A percentile compares a stretch with the other conserved stretches of the same genome.
Evolutionary conservation across 2,888 invertebrate species (phyloP).

Genomic region (Xanthorhoe designata): DNA sequence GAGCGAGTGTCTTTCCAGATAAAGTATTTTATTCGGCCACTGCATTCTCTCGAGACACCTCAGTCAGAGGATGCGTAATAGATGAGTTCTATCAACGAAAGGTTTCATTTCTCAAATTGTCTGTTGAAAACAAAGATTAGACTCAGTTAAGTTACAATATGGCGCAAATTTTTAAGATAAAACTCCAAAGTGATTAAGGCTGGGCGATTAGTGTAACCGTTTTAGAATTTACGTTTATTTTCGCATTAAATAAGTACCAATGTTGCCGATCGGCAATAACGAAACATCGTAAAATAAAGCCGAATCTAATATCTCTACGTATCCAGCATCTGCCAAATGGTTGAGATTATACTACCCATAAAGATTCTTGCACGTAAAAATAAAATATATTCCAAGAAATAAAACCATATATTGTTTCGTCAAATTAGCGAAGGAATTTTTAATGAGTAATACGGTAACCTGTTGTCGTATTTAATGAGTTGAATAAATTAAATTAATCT

Average conservation of each 20-base stretch:
- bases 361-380: conserved; percentile 32
- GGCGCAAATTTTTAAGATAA: conserved; percentile 22
- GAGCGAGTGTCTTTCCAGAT: conserved; percentile 36
- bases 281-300: conserved; percentile 33
- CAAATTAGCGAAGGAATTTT: conserved; percentile 25
- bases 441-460: conserved; percentile 29
- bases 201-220: conserved; percentile 24
- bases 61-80: conserved; percentile 32
- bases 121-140: conserved; percentile 27
- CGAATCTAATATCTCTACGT: conserved; percentile 35
- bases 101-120: neutral
- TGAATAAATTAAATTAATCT: conserved; percentile 33
- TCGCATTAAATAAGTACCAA: conserved; percentile 31
- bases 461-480: conserved; percentile 16
- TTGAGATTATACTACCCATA: conserved; percentile 37
- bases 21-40: conserved; percentile 34
- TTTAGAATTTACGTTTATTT: conserved; percentile 25
- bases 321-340: conserved; percentile 36
- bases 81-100: conserved; percentile 29
- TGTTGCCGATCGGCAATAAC: conserved; percentile 27
- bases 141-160: conserved; percentile 22
- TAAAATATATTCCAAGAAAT: conserved; percentile 16
- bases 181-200: conserved; percentile 28
- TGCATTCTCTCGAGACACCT: conserved; percentile 38
- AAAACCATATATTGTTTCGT: conserved; percentile 22